These are phyloP conservation scores for Larimichthys polyactis DNA, from an alignment of 2,113 vertebrate species.

Conservation along the genomic window DNA sequence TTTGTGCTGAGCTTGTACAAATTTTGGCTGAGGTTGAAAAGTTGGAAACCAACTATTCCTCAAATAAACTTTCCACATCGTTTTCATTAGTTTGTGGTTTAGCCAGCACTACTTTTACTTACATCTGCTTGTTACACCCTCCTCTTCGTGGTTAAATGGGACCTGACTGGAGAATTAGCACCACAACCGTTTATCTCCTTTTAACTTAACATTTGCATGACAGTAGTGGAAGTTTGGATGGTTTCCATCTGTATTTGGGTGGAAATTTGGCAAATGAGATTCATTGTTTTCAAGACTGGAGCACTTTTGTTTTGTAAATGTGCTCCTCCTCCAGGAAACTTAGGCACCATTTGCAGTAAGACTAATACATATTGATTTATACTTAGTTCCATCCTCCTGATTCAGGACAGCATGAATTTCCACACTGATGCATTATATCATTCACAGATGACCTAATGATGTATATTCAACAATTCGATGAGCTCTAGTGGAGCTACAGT, in stretches of 20 bases:
- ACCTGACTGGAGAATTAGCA: not conserved
- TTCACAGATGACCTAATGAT: not conserved
- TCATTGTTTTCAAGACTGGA: not conserved
- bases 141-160: not conserved
- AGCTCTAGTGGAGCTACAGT: not conserved
- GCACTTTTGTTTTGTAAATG: not conserved
- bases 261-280: not conserved
- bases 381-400: not conserved
- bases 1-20: too few species aligned
- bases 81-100: not conserved
- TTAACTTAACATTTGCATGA: not conserved
- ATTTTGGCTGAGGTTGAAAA: not conserved
- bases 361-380: not conserved
- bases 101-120: not conserved
- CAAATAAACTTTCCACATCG: not conserved
- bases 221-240: not conserved
- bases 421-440: not conserved
- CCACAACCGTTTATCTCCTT: not conserved
- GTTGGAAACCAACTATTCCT: not conserved
- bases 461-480: not conserved
- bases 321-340: not conserved
- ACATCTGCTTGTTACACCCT: too few species aligned
- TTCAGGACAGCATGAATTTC: not conserved
- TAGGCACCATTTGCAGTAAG: not conserved
- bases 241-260: not conserved